Evolutionary conservation across 2,797 vertebrate species (phyloP), one percentile per base, ranked within the genome.

Genomic region (Cetoscarus ocellatus): DNA sequence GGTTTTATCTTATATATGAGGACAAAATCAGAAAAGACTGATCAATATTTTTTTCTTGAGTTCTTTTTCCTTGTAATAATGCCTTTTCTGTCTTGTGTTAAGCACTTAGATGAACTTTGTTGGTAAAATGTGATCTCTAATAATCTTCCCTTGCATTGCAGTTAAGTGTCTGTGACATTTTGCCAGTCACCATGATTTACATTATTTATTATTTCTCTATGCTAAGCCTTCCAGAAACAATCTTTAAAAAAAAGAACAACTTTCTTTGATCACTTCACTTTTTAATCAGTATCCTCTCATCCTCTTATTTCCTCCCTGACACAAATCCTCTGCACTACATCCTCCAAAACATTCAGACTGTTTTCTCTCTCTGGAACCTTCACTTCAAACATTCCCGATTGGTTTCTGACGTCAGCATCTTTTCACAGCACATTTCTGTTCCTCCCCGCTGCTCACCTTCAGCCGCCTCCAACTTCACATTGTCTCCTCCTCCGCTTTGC

Each of bases 371-470:
- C 35, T 72, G 19, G 40, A 45, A 40, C 71, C 45, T 70, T 42
- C 47, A 13, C 57, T 49, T 50, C 18, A 12, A 19, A 50, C 48
- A 50, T 50, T 5, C 18, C 27, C 10, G 11, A 43, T 44, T n/a
- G 14, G 11, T 42, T 9, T 61, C 42, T 88, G 86, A 91, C 79
- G 83, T 91, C 87, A 88, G 76, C 68, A 65, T 5, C 39, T 52
- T 54, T 51, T 54, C 68, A 12, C 52, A 15, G 56, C 75, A 63
- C 57, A 42, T 77, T 80, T 70, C 71, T 72, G 7, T 75, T 71
- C 82, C 58, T 73, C 66, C 73, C 60, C 69, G 63, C 73, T 52
- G 75, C 85, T 93, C 91, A 93, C 92, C 91, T 93, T 92, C 84
- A 86, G 69, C 55, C 15, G 79, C 71, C 83, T 83, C 64, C 18